phyloP scores from a whole-genome alignment of 1,140 invertebrate genomes.

The Dufourea novaeangliae region DNA sequence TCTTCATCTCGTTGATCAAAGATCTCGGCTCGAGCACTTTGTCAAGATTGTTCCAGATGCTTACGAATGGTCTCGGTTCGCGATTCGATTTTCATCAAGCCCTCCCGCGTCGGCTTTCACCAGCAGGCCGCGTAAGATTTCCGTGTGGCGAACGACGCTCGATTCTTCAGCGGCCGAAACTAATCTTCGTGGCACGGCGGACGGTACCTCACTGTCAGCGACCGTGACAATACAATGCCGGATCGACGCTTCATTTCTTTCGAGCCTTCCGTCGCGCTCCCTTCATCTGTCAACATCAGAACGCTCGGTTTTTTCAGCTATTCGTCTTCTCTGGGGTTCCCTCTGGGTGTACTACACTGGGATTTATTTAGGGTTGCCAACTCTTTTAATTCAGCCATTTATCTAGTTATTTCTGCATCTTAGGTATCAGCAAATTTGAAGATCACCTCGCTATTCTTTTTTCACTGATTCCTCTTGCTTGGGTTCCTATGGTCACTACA shows the following conservation, averaged over 20 bases:
- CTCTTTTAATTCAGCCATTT: no score
- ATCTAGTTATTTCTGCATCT: no score
- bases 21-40: not conserved
- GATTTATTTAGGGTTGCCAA: no score
- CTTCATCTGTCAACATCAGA: conserved; percentile 60
- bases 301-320: conserved; percentile 25
- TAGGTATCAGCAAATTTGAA: no score
- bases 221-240: conserved; percentile 55
- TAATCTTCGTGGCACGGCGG: conserved; percentile 58
- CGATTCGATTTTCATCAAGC: conserved; percentile 47
- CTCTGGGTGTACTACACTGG: not conserved
- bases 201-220: conserved; percentile 64
- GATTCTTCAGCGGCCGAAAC: conserved; percentile 58
- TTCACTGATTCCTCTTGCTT: no score
- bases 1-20: not conserved
- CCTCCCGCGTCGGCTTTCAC: conserved; percentile 25
- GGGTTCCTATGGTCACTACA: no score
- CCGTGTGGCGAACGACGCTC: conserved; percentile 45
- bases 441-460: no score
- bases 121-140: conserved; percentile 20
- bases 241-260: conserved; percentile 46
- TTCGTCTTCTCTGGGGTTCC: not conserved
- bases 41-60: conserved; percentile 15
- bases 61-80: conserved; percentile 32
- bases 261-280: conserved; percentile 32